Base-by-base conservation (phyloP, 2,113 vertebrate species). In the Cyanistes caeruleus region DNA sequence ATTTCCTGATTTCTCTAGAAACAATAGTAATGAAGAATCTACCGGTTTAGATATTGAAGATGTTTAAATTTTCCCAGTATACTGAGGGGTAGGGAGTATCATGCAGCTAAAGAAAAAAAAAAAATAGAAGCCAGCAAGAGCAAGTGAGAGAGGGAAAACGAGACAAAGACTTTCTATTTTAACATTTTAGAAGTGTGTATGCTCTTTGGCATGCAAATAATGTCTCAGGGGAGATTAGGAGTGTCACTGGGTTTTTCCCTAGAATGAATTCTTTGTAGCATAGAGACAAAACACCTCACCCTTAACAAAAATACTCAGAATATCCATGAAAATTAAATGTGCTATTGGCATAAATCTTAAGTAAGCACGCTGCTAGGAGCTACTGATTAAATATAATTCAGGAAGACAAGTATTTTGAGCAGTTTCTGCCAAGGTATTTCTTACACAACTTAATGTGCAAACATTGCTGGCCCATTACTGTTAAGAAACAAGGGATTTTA, bases 401-500 rank as follows among this genome's bases (percentile, higher is more conserved):
- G 70, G 80, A 96, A 89, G 93, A 87, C 80, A 88, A 90, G 86
- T 94, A 73, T 82, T 95, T 91, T 64, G 46, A 93, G 84, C 49
- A 77, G 81, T 65, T 90, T 96, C 75, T 68, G 49, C 35, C 78
- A 86, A 56, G 39, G n/a, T 31, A 79, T 84, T 88, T 88, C 84
- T 89, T 73, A 89, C 52, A 90, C 60, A 91, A 76, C 74, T 84
- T 86, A 85, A 94, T 81, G 64, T 88, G 82, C 93, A 97, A 98
- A 97, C 41, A 95, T 84, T 35, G 15, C 78, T 67, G 51, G 94
- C 41, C 89, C 92, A 73, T 96, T 97, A 72, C 84, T 88, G 78
- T 77, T 84, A 96, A 95, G 95, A 97, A 97, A 97, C 82, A 69
- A 96, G 93, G 94, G 96, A 95, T 98, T 90, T 97, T 97, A 97